These are phyloP conservation scores for Endomychus coccineus DNA, from an alignment of 2,888 invertebrate genomes.

Conservation along the genomic window DNA sequence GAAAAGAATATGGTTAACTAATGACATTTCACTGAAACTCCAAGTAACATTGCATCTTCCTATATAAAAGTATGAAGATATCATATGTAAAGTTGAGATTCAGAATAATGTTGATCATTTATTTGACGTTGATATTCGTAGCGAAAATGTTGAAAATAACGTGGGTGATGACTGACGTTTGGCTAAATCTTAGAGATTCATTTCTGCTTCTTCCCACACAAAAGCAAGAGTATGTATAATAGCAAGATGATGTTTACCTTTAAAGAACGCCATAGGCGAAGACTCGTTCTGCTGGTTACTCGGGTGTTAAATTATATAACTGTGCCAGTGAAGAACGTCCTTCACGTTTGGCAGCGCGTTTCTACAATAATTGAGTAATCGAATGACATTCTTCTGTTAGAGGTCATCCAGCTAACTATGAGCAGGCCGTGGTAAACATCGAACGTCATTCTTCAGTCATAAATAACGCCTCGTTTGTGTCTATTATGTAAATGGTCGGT, in stretches of 20 bases:
- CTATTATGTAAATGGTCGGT: constrained; percentile 15
- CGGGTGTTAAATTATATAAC: constrained; percentile 18
- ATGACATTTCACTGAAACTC: too few species aligned
- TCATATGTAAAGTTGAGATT: too few species aligned
- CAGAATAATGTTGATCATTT: too few species aligned
- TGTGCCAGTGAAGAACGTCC: constrained; percentile 31
- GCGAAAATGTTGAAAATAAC: too few species aligned
- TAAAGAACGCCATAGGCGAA: constrained; percentile 14
- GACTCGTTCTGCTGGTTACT: background rate
- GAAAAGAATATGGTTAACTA: too few species aligned
- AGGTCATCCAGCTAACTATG: constrained; percentile 30
- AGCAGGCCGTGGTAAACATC: constrained; percentile 23
- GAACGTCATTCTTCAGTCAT: constrained; percentile 23
- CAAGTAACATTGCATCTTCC: too few species aligned
- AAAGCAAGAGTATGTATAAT: too few species aligned
- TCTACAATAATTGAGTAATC: constrained; percentile 30
- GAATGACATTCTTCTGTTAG: constrained; percentile 35
- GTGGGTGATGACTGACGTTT: too few species aligned
- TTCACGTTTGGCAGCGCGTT: constrained; percentile 32
- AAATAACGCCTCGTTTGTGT: constrained; percentile 9
- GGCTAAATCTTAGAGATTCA: too few species aligned
- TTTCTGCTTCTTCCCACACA: constrained; percentile 1
- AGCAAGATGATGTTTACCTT: constrained; percentile 17
- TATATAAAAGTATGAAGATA: too few species aligned
- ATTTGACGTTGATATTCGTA: too few species aligned